Percentiles rank a stretch among this genome's conserved stretches.
These are phyloP conservation scores for Arge pagana DNA, from an alignment of 2,888 invertebrate species.

Conservation along the genomic window DNA sequence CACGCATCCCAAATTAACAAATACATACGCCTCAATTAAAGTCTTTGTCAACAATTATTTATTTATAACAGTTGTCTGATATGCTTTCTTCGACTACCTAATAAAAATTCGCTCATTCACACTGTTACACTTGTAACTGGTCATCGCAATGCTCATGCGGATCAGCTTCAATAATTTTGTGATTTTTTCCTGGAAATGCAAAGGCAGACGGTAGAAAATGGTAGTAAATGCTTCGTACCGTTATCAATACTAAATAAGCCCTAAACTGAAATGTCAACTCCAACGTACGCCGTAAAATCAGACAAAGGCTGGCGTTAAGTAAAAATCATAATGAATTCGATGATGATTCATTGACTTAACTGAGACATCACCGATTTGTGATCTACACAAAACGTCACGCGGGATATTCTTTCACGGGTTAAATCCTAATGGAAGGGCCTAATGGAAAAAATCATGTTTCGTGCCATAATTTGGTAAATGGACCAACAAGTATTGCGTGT, in stretches of 20 bases:
- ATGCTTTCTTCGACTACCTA: constrained; percentile 45
- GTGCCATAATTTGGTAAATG: constrained; percentile 44
- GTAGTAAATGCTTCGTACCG: constrained; percentile 44
- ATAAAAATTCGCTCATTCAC: constrained; percentile 31
- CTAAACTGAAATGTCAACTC: constrained; percentile 33
- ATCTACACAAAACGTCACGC: background rate
- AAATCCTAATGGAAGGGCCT: too few species aligned
- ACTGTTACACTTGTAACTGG: constrained; percentile 6
- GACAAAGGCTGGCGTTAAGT: constrained; percentile 11
- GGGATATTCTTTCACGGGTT: background rate
- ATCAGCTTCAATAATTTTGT: constrained; percentile 15
- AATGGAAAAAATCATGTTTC: constrained; percentile 31
- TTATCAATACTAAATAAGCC: constrained; percentile 38
- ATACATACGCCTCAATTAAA: constrained; percentile 37
- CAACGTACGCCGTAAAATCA: background rate
- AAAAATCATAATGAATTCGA: constrained; percentile 13
- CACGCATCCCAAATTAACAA: constrained; percentile 51
- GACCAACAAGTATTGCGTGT: constrained; percentile 48
- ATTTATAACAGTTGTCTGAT: constrained; percentile 56
- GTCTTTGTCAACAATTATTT: constrained; percentile 49
- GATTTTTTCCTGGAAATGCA: constrained; percentile 31
- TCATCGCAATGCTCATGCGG: background rate
- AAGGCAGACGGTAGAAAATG: constrained; percentile 46
- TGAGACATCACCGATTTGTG: constrained; percentile 1
- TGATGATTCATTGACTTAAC: constrained; percentile 14